Percentiles rank a stretch among this genome's conserved stretches.
Evolutionary conservation across 2,113 vertebrate genomes (phyloP).

Genomic region (Opisthocomus hoazin): DNA sequence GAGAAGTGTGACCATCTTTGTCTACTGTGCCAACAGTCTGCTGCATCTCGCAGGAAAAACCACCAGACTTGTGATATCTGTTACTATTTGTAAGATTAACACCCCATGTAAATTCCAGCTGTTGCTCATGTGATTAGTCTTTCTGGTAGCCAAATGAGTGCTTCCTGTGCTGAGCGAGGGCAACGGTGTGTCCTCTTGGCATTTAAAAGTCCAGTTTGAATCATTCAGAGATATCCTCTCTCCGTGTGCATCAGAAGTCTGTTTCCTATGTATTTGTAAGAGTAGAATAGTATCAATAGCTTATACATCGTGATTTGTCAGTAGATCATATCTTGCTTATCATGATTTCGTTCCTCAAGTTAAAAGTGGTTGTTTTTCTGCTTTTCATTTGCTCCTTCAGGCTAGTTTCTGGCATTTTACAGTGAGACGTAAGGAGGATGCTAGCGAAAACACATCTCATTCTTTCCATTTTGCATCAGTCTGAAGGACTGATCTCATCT

Average conservation of each 20-base stretch:
- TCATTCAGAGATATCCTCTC: background rate
- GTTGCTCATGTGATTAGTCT: background rate
- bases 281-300: background rate
- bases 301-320: background rate
- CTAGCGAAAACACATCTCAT: background rate
- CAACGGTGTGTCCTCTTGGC: background rate
- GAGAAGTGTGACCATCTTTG: background rate
- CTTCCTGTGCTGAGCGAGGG: background rate
- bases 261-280: background rate
- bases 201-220: background rate
- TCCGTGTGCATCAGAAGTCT: background rate
- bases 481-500: conserved; percentile 13
- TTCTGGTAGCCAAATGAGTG: background rate
- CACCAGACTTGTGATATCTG: background rate
- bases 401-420: background rate
- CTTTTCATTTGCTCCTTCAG: background rate
- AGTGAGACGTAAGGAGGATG: background rate
- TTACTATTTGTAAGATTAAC: background rate
- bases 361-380: background rate
- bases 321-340: background rate
- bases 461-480: background rate
- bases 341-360: background rate
- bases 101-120: conserved; percentile 9
- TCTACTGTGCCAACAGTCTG: background rate
- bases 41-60: background rate